phyloP scores from a whole-genome alignment of 2,888 invertebrate genomes.

The Melieria picta region DNA sequence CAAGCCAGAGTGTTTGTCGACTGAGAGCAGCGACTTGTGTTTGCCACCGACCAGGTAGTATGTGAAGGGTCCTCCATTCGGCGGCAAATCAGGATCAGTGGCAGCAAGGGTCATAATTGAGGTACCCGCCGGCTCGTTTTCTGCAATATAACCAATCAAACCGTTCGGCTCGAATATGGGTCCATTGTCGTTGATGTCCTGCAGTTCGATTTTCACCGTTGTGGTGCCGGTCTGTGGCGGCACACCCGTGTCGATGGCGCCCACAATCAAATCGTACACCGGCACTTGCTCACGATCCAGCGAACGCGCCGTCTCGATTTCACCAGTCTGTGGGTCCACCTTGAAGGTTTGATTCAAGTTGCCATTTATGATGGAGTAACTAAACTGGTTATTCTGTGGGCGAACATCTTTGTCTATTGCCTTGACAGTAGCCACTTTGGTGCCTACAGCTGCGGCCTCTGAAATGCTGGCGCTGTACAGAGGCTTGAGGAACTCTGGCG shows the following conservation, averaged over 20 bases:
- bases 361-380: constrained; percentile 87
- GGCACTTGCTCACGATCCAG: constrained; percentile 85
- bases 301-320: constrained; percentile 78
- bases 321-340: constrained; percentile 86
- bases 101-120: constrained; percentile 87
- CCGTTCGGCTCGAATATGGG: constrained; percentile 81
- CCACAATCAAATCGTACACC: constrained; percentile 80
- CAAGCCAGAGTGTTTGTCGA: constrained; percentile 83
- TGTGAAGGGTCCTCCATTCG: constrained; percentile 90
- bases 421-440: constrained; percentile 79
- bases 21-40: constrained; percentile 78
- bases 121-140: constrained; percentile 87
- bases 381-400: constrained; percentile 90
- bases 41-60: constrained; percentile 83
- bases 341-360: constrained; percentile 86
- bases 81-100: constrained; percentile 87
- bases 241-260: constrained; percentile 87
- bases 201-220: constrained; percentile 80
- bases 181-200: constrained; percentile 94
- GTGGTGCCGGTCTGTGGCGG: constrained; percentile 94
- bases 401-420: constrained; percentile 93
- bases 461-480: constrained; percentile 82
- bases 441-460: constrained; percentile 81
- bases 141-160: constrained; percentile 81
- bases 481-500: constrained; percentile 87